These are phyloP conservation scores for Notolepis coatsorum DNA, from an alignment of 2,797 vertebrate species.

Conservation along the genomic window DNA sequence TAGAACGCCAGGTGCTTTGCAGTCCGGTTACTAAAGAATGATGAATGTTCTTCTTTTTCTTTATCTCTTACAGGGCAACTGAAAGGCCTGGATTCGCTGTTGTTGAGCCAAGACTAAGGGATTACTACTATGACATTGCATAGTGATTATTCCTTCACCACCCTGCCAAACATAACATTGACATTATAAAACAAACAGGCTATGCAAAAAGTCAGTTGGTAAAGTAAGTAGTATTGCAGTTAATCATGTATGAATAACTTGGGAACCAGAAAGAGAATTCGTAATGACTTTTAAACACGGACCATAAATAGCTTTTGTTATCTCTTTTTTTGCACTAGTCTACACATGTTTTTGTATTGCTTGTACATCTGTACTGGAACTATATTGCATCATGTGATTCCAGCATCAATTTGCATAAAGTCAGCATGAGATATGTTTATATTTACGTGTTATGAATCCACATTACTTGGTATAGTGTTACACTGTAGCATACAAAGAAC, in stretches of 20 bases:
- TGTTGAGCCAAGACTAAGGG: conserved; percentile 89
- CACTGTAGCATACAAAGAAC: background rate
- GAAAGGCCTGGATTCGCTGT: conserved; percentile 87
- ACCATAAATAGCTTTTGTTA: conserved; percentile 15
- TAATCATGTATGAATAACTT: background rate
- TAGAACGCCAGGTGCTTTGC: too few relatives aligned
- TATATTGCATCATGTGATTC: background rate
- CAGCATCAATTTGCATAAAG: background rate
- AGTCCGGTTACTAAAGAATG: background rate
- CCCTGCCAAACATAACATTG: too few relatives aligned
- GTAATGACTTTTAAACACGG: conserved; percentile 10
- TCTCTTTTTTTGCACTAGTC: background rate
- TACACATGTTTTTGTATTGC: background rate
- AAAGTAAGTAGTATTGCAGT: background rate
- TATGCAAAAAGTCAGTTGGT: conserved; percentile 33
- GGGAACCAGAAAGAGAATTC: conserved; percentile 1
- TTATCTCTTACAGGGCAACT: conserved; percentile 77
- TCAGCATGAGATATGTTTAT: background rate
- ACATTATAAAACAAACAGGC: background rate
- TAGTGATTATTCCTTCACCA: conserved; percentile 58
- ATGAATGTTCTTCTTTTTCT: background rate
- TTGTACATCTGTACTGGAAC: background rate
- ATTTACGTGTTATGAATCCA: background rate
- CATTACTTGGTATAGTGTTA: background rate
- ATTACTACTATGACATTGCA: conserved; percentile 92